Base-by-base conservation (phyloP, 2,113 vertebrate genomes). In the Brachyhypopomus occidentalis region DNA sequence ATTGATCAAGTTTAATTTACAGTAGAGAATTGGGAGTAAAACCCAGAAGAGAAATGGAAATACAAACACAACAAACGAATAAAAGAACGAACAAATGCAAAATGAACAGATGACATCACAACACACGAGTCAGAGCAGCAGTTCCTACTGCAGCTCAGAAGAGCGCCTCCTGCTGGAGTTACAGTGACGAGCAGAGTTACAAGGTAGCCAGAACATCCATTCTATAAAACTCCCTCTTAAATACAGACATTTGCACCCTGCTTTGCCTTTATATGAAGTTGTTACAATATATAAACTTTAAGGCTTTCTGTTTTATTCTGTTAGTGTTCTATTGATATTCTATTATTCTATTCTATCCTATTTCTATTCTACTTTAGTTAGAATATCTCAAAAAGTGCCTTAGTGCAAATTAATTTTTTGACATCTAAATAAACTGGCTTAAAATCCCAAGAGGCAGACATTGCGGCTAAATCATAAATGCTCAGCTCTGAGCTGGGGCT, bases 1-100 rank as follows among this genome's bases (percentile, higher is more conserved):
- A 89, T 88, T 89, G 89, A 89, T 90, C 89, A 85, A 82, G 83
- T 84, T 89, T 84, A 85, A 91, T 90, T 90, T 86, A 86, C 84
- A 81, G 85, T 72, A 66, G n/a, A 38, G 63, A 41, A 77, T 41
- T 34, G 83, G 5, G 9, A 45, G 9, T 11, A 45, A 66, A 72
- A 69, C 66, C 66, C 27, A 48, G 12, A 45, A 48, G 77, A 63
- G 67, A 45, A 64, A 77, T 27, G 19, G 8, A 55, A 23, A 38
- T 52, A 55, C 55, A 62, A 60, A 8, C 36, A 64, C 9, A 63
- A 25, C 30, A 20, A 34, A 78, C 30, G 5, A 45, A 45, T 6
- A 45, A 45, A 45, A 11, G 8, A 11, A 11, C 7, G 2, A 52
- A 52, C 45, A 52, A 52, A 52, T 2, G 12, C 9, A 52, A 14